Evolutionary conservation across 1,140 invertebrate genomes (phyloP), one percentile per base, ranked within the genome.

Genomic region (Dolichoris vasculosae): DNA sequence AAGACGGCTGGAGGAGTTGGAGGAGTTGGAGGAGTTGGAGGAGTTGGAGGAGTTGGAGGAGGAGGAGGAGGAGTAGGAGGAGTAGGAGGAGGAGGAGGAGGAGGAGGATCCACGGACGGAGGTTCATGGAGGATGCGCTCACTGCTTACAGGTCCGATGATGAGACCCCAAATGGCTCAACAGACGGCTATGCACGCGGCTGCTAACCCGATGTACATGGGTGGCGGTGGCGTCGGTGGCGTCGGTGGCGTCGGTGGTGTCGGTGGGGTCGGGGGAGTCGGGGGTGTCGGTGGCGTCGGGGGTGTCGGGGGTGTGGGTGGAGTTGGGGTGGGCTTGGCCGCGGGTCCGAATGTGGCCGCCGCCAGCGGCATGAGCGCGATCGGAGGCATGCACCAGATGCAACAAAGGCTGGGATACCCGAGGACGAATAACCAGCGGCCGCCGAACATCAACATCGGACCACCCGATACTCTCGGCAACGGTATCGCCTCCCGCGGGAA

Each of bases 101-200:
- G n/a, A n/a, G n/a, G n/a, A n/a, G n/a, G n/a, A n/a, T n/a, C n/a
- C n/a, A n/a, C 63, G 2, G 7, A 30, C 30, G 26, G 63, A 30
- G 30, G 26, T 9, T 64, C 15, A 64, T n/a, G n/a, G n/a, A 64
- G 30, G 30, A 64, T 17, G 32, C 7, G 1, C 9, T n/a, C 46
- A 40, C 17, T 20, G n/a, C n/a, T 87, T 38, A 3, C n/a, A 95
- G 95, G 95, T 87, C 95, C 95, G 17, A 96, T 96, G 95, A 95
- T 96, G 94, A 93, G 95, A 82, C 95, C 95, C 6, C 95, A 95
- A 91, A 94, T 94, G 89, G 92, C 94, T 71, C 91, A 91, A 90
- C 94, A 93, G 88, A 93, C 90, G 85, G 91, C 92, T 35, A 89
- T 86, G 75, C 85, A 86, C 88, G 89, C 93, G 86, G 87, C 94